These are phyloP conservation scores for Oxygymnocypris stewartii DNA, from an alignment of 2,113 vertebrate genomes.

Conservation along the genomic window DNA sequence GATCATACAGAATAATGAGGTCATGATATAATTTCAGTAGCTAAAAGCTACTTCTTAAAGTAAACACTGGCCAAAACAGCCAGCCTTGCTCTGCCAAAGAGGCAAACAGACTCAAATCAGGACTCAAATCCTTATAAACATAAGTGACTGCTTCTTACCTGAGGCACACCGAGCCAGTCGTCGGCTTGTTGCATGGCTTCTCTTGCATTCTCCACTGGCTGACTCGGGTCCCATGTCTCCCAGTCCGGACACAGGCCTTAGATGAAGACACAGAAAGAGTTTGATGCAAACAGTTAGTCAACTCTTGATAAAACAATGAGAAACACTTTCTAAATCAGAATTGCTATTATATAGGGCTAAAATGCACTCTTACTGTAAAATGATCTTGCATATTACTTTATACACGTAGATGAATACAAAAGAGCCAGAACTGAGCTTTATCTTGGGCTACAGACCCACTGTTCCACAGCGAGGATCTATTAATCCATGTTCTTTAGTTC, in stretches of 20 bases:
- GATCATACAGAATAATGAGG: background rate
- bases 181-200: slow-evolving; percentile 84
- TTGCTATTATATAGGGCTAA: background rate
- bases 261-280: background rate
- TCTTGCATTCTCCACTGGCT: slow-evolving; percentile 87
- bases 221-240: slow-evolving; percentile 88
- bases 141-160: slow-evolving; percentile 69
- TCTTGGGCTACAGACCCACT: background rate
- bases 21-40: slow-evolving; percentile 9
- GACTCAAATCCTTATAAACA: too few species aligned
- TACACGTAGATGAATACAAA: background rate
- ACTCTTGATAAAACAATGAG: background rate
- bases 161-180: slow-evolving; percentile 77
- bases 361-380: background rate
- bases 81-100: background rate
- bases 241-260: slow-evolving; percentile 91
- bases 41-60: background rate
- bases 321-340: background rate
- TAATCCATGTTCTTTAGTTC: slow-evolving; percentile 7
- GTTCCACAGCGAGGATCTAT: slow-evolving; percentile 4
- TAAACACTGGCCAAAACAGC: background rate
- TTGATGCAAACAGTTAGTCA: background rate
- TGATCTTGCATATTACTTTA: background rate
- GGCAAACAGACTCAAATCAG: background rate
- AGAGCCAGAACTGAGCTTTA: background rate